Conservation (phyloP, 2,797 vertebrate species). For the Brachymystax lenok region DNA sequence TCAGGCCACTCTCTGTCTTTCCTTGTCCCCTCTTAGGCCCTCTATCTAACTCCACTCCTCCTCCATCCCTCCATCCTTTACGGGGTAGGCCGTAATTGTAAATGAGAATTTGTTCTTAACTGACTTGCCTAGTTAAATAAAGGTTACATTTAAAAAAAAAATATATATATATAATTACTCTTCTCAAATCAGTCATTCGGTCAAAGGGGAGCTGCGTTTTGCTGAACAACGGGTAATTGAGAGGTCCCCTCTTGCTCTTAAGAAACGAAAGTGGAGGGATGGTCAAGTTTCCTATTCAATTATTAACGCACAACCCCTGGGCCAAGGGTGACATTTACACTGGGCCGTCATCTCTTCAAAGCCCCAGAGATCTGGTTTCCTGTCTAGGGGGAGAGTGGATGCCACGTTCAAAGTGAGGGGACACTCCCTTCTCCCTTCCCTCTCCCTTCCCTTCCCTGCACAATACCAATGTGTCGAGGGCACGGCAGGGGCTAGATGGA, state of each 20-base stretch:
- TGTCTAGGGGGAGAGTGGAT: slow-evolving; percentile 37
- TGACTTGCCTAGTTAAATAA: too few relatives aligned
- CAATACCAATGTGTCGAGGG: slow-evolving; percentile 16
- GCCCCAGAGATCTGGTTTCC: slow-evolving; percentile 54
- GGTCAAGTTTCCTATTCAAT: slow-evolving; percentile 52
- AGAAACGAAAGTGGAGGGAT: slow-evolving; percentile 39
- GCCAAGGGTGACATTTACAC: slow-evolving; percentile 36
- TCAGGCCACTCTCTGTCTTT: slow-evolving; percentile 31
- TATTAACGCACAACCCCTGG: slow-evolving; percentile 53
- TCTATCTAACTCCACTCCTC: neutral
- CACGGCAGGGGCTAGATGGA: slow-evolving; percentile 26
- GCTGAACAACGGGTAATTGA: slow-evolving; percentile 50
- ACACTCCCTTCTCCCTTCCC: slow-evolving; percentile 29
- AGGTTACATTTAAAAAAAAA: too few relatives aligned
- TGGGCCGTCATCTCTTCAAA: slow-evolving; percentile 54
- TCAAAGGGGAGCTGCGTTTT: slow-evolving; percentile 37
- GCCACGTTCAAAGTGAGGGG: slow-evolving; percentile 33
- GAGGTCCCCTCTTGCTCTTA: slow-evolving; percentile 36
- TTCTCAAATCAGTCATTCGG: slow-evolving; percentile 7
- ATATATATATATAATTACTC: too few relatives aligned
- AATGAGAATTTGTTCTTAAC: too few relatives aligned
- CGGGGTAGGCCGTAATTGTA: neutral
- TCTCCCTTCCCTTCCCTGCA: slow-evolving; percentile 16
- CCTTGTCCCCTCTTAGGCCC: slow-evolving; percentile 8
- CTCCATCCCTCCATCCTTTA: slow-evolving; percentile 3